phyloP scores from a whole-genome alignment of 2,888 invertebrate genomes.

The Pristionchus entomophagus region DNA sequence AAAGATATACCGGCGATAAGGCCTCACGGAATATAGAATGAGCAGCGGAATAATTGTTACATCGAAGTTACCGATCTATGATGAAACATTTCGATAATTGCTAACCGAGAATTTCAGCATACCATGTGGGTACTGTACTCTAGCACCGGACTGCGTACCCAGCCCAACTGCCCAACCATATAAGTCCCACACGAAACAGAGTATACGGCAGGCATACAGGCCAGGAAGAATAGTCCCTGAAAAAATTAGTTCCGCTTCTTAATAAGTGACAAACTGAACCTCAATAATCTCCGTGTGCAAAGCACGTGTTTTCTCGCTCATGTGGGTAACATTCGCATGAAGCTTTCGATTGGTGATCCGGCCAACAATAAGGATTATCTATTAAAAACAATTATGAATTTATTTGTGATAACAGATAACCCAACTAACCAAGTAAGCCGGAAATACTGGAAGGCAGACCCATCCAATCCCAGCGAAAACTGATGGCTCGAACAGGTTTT shows the following conservation, averaged over 20 bases:
- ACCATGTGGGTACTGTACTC: neutral
- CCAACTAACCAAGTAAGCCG: neutral
- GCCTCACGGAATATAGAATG: neutral
- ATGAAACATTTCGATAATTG: neutral
- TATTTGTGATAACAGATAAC: neutral
- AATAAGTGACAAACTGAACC: no score
- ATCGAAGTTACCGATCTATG: neutral
- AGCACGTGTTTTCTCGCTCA: neutral
- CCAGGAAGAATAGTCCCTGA: neutral
- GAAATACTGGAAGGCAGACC: neutral
- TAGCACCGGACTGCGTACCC: no score
- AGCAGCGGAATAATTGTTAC: neutral
- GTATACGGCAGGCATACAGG: neutral
- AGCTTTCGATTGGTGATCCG: neutral
- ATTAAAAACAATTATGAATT: neutral
- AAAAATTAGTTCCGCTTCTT: no score
- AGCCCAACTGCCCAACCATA: neutral
- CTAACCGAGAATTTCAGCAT: neutral
- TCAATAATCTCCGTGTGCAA: neutral
- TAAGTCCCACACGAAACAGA: neutral
- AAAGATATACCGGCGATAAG: neutral
- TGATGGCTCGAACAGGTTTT: neutral
- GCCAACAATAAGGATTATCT: neutral
- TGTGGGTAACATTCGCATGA: neutral
- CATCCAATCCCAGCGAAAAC: neutral